Evolutionary conservation across 2,113 vertebrate genomes (phyloP).

Genomic region (Vicugna pacos): DNA sequence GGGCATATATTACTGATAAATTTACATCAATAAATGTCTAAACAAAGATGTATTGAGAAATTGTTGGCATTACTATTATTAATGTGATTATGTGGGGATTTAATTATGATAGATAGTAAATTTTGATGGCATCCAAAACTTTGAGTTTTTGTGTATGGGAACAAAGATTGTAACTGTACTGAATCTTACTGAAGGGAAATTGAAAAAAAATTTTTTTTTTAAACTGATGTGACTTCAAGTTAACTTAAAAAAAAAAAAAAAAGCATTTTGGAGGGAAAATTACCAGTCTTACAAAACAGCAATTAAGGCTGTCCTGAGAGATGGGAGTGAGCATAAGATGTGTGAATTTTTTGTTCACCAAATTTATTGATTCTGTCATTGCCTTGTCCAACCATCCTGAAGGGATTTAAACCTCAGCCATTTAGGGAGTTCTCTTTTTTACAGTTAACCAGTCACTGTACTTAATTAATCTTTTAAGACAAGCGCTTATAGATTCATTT

Average conservation of each 20-base stretch:
- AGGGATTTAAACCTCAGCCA: neutral
- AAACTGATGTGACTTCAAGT: neutral
- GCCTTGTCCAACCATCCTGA: neutral
- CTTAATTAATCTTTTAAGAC: slow-evolving; percentile 31
- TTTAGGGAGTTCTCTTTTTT: neutral
- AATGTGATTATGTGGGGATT: neutral
- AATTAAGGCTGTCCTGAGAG: neutral
- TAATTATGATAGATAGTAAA: slow-evolving; percentile 42
- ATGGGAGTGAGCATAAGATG: neutral
- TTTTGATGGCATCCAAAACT: neutral
- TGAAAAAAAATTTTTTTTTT: neutral
- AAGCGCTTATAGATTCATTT: slow-evolving; percentile 1
- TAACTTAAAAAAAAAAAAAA: neutral
- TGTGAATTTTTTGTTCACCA: neutral
- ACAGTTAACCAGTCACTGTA: neutral
- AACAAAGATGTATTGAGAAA: neutral
- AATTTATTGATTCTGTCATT: neutral
- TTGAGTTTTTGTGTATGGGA: neutral
- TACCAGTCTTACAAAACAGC: neutral
- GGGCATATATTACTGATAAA: neutral
- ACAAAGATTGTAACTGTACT: neutral
- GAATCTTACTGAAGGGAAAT: neutral
- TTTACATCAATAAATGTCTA: slow-evolving; percentile 35
- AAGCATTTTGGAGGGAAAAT: neutral
- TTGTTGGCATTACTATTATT: slow-evolving; percentile 14